phyloP scores from a whole-genome alignment of 2,113 vertebrate species.

The Aythya baeri region DNA sequence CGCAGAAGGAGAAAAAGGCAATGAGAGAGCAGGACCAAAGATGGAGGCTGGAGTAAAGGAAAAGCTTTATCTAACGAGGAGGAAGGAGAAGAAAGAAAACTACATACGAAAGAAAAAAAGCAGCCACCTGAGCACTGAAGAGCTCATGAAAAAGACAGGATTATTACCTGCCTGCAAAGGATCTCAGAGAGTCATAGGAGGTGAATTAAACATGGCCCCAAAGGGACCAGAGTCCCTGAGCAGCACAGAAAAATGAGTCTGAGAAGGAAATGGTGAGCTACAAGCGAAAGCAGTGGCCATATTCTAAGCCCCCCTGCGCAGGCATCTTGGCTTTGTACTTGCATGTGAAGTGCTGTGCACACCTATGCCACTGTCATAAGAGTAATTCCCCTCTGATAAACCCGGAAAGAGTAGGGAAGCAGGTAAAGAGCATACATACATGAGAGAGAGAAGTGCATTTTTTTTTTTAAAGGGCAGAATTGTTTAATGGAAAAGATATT shows the following conservation, averaged over 20 bases:
- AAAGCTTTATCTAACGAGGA: not conserved
- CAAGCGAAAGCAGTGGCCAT: accelerated
- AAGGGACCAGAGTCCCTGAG: not conserved
- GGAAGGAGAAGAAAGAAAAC: not conserved
- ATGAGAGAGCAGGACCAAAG: not conserved
- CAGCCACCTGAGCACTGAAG: not conserved
- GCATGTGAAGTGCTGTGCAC: not conserved
- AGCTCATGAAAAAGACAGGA: not conserved
- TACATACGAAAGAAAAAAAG: not conserved
- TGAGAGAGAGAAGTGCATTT: not conserved
- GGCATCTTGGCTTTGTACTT: not conserved
- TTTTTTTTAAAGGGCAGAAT: not conserved
- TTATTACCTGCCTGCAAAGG: not conserved
- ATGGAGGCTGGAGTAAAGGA: not conserved
- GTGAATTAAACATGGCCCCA: conserved; percentile 33
- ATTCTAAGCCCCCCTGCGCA: not conserved
- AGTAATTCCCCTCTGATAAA: not conserved
- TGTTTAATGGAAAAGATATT: not conserved
- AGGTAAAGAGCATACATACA: not conserved
- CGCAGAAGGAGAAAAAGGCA: not conserved
- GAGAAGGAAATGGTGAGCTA: not conserved
- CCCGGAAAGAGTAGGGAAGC: not conserved
- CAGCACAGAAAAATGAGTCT: not conserved
- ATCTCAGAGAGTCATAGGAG: not conserved
- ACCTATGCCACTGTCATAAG: accelerated